Conservation (phyloP, 2,888 invertebrate genomes). For the Melipona bicolor region DNA sequence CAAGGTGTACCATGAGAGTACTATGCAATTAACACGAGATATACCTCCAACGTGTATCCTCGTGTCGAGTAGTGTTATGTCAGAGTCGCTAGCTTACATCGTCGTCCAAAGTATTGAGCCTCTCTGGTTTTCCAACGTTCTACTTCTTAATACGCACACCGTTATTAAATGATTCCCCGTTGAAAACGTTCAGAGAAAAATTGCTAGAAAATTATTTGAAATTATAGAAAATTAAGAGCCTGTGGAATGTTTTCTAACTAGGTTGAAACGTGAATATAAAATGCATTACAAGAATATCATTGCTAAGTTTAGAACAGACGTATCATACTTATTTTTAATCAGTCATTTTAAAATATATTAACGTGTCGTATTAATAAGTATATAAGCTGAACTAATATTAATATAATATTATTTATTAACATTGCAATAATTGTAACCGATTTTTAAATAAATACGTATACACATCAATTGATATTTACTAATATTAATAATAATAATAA, state of each 20-base stretch:
- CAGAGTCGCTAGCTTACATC: conserved; percentile 12
- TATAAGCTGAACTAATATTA: too few relatives aligned
- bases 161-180: conserved; percentile 1
- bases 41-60: conserved; percentile 37
- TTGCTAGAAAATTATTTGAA: neutral
- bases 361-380: too few relatives aligned
- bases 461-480: too few relatives aligned
- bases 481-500: too few relatives aligned
- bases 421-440: too few relatives aligned
- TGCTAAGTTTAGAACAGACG: neutral
- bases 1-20: conserved; percentile 52
- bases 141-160: conserved; percentile 9
- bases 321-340: neutral
- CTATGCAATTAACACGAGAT: conserved; percentile 62
- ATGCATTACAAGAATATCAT: neutral
- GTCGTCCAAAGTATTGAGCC: conserved; percentile 15
- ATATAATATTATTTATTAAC: too few relatives aligned
- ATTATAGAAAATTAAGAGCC: neutral
- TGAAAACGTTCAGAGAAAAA: neutral
- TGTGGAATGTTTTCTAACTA: neutral
- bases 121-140: conserved; percentile 12
- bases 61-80: conserved; percentile 40
- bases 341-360: neutral
- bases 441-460: too few relatives aligned
- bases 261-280: neutral